These are phyloP conservation scores for Prunella strophiata DNA, from an alignment of 2,797 vertebrate genomes.

Conservation along the genomic window DNA sequence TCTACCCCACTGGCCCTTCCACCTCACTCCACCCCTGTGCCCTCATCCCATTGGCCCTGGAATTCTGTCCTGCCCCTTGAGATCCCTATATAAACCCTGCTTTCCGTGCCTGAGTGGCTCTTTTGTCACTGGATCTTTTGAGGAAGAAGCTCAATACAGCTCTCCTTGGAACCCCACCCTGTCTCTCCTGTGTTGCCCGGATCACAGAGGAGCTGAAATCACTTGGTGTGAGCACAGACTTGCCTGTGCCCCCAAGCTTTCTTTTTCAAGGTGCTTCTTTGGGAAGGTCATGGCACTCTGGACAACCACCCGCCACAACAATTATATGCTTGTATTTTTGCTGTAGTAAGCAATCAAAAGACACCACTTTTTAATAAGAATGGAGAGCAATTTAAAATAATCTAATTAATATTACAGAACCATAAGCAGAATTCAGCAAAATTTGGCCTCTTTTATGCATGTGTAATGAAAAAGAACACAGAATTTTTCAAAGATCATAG, in stretches of 20 bases:
- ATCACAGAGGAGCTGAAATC: neutral
- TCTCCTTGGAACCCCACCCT: neutral
- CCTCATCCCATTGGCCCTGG: neutral
- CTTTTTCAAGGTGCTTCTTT: neutral
- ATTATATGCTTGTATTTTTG: neutral
- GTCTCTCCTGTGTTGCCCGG: neutral
- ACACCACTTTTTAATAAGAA: neutral
- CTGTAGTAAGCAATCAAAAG: neutral
- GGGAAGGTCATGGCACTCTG: neutral
- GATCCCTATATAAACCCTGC: neutral
- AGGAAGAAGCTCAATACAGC: neutral
- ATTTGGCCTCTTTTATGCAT: neutral
- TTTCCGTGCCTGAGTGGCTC: neutral
- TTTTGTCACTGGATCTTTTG: neutral
- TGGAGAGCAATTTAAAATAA: neutral
- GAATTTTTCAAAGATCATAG: neutral
- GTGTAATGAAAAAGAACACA: neutral
- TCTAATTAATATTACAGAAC: neutral
- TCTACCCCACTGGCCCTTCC: neutral
- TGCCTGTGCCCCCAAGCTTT: neutral
- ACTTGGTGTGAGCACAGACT: neutral
- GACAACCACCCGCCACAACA: neutral
- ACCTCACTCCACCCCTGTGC: neutral
- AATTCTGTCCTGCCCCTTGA: neutral
- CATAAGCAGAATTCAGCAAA: neutral